phyloP scores from a whole-genome alignment of 2,888 invertebrate genomes.

The Pherbina coryleti region DNA sequence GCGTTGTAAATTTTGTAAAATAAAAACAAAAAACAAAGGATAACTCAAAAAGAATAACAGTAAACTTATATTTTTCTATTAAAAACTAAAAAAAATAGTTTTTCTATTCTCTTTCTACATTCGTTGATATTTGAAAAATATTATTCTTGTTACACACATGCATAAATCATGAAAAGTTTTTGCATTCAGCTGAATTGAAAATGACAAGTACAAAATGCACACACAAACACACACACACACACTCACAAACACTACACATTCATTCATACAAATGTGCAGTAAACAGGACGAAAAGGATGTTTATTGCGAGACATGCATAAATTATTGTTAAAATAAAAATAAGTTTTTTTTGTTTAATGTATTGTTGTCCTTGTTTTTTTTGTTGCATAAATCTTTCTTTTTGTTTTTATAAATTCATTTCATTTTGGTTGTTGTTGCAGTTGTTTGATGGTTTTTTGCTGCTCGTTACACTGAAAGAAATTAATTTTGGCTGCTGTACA shows the following conservation, averaged over 20 bases:
- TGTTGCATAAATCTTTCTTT: slow-evolving; percentile 32
- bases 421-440: slow-evolving; percentile 3
- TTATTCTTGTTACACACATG: background rate
- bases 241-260: background rate
- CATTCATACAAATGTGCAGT: too few species aligned
- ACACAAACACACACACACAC: background rate
- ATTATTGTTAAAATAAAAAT: slow-evolving; percentile 22
- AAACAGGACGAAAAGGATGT: too few species aligned
- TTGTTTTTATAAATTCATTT: slow-evolving; percentile 4
- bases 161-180: slow-evolving; percentile 14
- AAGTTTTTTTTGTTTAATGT: slow-evolving; percentile 24
- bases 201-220: background rate
- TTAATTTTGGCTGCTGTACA: slow-evolving; percentile 52
- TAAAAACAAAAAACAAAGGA: background rate
- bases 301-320: background rate
- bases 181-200: background rate
- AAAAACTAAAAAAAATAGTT: too few species aligned
- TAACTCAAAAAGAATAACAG: too few species aligned
- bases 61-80: too few species aligned
- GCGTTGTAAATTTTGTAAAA: background rate
- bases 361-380: slow-evolving; percentile 23
- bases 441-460: background rate
- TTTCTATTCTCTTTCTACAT: too few species aligned
- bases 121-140: too few species aligned
- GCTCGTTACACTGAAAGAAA: slow-evolving; percentile 37